Conservation (phyloP, 2,888 invertebrate species). For the Cryptops parisi region DNA sequence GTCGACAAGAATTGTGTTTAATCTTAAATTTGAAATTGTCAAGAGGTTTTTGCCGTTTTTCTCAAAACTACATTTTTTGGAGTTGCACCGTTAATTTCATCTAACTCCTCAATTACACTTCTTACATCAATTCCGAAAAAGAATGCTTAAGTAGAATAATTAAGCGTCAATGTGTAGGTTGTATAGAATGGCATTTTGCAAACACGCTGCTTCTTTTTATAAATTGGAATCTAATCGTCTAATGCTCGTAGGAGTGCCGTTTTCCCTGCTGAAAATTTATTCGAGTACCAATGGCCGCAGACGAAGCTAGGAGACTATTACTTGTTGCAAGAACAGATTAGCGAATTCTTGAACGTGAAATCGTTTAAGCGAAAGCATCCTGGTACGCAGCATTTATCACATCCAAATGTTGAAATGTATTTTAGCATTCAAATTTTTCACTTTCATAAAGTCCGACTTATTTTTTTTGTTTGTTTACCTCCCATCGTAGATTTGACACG, state of each 20-base stretch:
- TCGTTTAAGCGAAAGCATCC: conserved; percentile 75
- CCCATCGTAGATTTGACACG: conserved; percentile 61
- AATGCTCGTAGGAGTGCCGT: conserved; percentile 13
- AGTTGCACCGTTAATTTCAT: too few species aligned
- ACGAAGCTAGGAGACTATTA: conserved; percentile 54
- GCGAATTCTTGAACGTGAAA: conserved; percentile 84
- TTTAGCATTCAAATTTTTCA: not conserved
- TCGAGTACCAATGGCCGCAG: conserved; percentile 86
- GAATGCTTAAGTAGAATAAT: too few species aligned
- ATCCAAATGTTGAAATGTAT: not conserved
- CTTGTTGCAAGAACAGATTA: conserved; percentile 93
- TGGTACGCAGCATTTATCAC: not conserved
- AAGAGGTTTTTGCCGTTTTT: too few species aligned
- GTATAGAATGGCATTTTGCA: too few species aligned
- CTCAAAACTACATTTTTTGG: too few species aligned
- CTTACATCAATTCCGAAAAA: too few species aligned
- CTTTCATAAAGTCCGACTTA: not conserved
- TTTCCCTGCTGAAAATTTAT: conserved; percentile 62
- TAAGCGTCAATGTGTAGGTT: too few species aligned
- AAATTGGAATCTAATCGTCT: too few species aligned
- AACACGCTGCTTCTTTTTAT: too few species aligned
- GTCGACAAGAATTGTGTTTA: too few species aligned
- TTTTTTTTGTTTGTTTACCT: not conserved
- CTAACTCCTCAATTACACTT: too few species aligned
- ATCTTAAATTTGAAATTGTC: too few species aligned